phyloP scores from a whole-genome alignment of 2,888 invertebrate genomes.

The Drosophila ustulata region DNA sequence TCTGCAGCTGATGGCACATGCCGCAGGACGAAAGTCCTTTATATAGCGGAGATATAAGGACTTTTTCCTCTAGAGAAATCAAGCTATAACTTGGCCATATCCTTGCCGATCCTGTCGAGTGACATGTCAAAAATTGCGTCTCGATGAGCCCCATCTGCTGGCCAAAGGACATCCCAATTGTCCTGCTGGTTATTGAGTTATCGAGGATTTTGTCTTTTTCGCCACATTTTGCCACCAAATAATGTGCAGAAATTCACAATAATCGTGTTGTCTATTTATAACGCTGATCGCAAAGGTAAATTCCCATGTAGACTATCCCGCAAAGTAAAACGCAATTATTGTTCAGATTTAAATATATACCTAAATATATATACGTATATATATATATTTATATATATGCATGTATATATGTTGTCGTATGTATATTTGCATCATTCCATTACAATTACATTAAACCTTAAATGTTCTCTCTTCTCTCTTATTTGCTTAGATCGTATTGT shows the following conservation, averaged over 20 bases:
- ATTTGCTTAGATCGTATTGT: slow-evolving; percentile 68
- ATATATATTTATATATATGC: slow-evolving; percentile 26
- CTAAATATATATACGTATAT: slow-evolving; percentile 32
- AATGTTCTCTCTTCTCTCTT: slow-evolving; percentile 20
- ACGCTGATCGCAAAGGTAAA: too few species aligned
- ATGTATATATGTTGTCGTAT: slow-evolving; percentile 44
- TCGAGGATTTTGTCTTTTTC: not conserved
- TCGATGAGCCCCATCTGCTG: not conserved
- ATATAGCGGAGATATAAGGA: not conserved
- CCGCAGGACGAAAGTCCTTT: not conserved
- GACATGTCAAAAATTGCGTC: not conserved
- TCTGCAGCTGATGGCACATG: not conserved
- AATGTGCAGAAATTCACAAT: not conserved
- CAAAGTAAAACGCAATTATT: slow-evolving; percentile 10
- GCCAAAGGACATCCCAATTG: not conserved
- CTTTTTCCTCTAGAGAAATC: not conserved
- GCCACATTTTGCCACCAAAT: not conserved
- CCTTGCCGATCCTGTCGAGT: not conserved
- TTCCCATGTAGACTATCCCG: not conserved
- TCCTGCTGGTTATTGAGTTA: not conserved
- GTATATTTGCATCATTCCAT: slow-evolving; percentile 64
- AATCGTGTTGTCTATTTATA: not conserved
- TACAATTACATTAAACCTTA: slow-evolving; percentile 53
- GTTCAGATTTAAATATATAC: slow-evolving; percentile 50
- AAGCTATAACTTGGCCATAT: not conserved